Conservation (phyloP, 2,113 vertebrate genomes). For the Callopanchax toddi region DNA sequence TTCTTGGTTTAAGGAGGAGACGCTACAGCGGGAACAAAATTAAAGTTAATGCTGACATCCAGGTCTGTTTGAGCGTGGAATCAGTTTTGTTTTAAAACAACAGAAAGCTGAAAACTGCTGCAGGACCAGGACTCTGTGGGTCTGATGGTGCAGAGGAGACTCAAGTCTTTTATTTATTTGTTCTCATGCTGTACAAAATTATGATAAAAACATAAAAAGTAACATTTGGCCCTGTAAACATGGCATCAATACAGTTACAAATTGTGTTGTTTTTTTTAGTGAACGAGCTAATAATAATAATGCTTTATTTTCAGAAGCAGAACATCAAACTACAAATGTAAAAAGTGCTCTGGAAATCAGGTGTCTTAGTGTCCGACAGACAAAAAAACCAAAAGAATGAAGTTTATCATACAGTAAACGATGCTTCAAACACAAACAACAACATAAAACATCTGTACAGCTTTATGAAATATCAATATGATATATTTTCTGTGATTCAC, state of each 20-base stretch:
- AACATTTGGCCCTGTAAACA: conserved; percentile 56
- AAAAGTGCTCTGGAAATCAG: conserved; percentile 9
- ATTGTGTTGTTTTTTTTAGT: conserved; percentile 19
- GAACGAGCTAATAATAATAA: conserved; percentile 34
- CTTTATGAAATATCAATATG: conserved; percentile 84
- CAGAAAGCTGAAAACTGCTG: conserved; percentile 20
- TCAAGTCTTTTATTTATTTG: conserved; percentile 69
- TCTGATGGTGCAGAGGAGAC: conserved; percentile 57
- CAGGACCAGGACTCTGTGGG: conserved; percentile 14
- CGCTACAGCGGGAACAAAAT: conserved; percentile 25
- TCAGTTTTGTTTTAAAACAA: conserved; percentile 39
- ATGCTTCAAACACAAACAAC: conserved; percentile 62
- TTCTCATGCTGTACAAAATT: conserved; percentile 81
- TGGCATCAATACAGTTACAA: conserved; percentile 59
- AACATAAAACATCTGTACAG: conserved; percentile 68
- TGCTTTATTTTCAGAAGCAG: conserved; percentile 11
- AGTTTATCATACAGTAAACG: conserved; percentile 35
- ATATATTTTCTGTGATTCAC: conserved; percentile 80
- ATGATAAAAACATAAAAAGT: conserved; percentile 72
- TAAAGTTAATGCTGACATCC: conserved; percentile 39
- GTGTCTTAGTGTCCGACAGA: conserved; percentile 52
- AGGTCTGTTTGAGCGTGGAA: conserved; percentile 40
- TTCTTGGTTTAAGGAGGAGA: conserved; percentile 37
- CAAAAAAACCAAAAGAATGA: conserved; percentile 17
- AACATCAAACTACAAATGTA: conserved; percentile 41